Conservation (phyloP, 1,140 invertebrate species). For the Lepidurus couesii region DNA sequence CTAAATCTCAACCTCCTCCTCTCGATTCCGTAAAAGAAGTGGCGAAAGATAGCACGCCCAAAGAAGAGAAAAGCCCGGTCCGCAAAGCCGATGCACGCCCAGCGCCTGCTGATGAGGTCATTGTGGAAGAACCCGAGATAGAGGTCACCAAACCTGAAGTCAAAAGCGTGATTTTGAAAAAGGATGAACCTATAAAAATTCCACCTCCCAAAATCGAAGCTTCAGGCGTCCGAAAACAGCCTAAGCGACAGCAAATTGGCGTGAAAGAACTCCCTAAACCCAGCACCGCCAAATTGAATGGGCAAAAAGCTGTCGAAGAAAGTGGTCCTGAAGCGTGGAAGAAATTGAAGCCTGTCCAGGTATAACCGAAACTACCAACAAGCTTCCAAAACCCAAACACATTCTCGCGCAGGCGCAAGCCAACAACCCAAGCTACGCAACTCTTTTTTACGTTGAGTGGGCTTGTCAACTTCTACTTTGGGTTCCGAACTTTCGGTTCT, state of each 20-base stretch:
- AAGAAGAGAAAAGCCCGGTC: neutral
- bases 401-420: neutral
- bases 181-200: neutral
- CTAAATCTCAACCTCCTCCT: neutral
- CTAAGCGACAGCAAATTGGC: neutral
- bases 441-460: neutral
- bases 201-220: constrained; percentile 12
- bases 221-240: neutral
- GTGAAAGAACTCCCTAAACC: constrained; percentile 15
- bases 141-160: constrained; percentile 22
- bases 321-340: constrained; percentile 11
- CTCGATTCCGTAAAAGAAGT: neutral
- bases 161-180: constrained; percentile 10
- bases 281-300: neutral
- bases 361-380: neutral
- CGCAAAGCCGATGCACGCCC: neutral
- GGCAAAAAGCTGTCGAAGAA: neutral
- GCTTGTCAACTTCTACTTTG: neutral
- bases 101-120: neutral
- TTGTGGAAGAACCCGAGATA: neutral
- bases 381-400: neutral
- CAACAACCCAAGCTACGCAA: neutral
- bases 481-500: neutral
- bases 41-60: neutral
- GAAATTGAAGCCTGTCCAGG: constrained; percentile 29